These are phyloP conservation scores for Ariolimax columbianus DNA, from an alignment of 2,888 invertebrate genomes.

Conservation along the genomic window DNA sequence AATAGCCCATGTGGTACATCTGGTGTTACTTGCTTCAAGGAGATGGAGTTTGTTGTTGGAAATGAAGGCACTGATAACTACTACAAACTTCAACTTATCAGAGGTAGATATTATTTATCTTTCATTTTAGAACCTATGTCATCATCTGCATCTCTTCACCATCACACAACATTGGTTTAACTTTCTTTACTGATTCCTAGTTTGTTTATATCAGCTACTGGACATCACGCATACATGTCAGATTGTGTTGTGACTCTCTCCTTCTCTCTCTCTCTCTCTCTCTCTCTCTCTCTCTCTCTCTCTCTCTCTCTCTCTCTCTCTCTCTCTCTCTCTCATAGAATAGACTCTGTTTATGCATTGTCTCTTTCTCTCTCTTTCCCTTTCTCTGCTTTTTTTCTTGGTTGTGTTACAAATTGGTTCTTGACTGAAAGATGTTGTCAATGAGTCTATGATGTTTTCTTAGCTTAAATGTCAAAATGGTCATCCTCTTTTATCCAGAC, in stretches of 20 bases:
- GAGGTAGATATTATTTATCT: constrained; percentile 57
- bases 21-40: constrained; percentile 92
- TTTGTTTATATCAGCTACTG: neutral
- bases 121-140: neutral
- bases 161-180: neutral
- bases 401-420: too few relatives aligned
- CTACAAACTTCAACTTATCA: constrained; percentile 66
- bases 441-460: too few relatives aligned
- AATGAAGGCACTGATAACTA: constrained; percentile 59
- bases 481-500: too few relatives aligned
- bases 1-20: constrained; percentile 92
- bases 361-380: too few relatives aligned
- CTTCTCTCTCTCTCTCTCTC: too few relatives aligned
- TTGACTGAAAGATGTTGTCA: too few relatives aligned
- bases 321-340: too few relatives aligned
- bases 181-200: neutral
- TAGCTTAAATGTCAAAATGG: too few relatives aligned
- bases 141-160: neutral
- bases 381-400: too few relatives aligned
- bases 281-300: too few relatives aligned
- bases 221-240: neutral
- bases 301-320: too few relatives aligned
- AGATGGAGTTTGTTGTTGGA: constrained; percentile 80
- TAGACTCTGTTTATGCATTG: too few relatives aligned
- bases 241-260: neutral